These are phyloP conservation scores for Phylloscopus trochilus DNA, from an alignment of 2,113 vertebrate genomes.

Conservation along the genomic window DNA sequence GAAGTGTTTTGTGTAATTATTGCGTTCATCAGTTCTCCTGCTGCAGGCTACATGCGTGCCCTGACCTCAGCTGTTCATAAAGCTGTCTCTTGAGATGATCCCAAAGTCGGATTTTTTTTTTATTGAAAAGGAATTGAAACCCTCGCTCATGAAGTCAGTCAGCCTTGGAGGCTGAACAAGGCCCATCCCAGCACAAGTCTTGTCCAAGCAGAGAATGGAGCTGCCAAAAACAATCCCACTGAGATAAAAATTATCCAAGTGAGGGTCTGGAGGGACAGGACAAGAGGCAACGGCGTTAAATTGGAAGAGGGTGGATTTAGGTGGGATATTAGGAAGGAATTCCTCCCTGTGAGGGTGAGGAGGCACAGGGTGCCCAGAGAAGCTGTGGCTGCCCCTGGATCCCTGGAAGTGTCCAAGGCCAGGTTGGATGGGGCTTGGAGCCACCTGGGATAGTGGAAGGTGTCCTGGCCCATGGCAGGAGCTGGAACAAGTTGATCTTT, in stretches of 20 bases:
- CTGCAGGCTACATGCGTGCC: rapidly evolving
- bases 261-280: neutral
- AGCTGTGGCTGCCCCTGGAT: neutral
- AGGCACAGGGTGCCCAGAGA: neutral
- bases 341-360: rapidly evolving
- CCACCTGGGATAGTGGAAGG: rapidly evolving
- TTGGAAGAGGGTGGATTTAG: neutral
- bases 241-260: neutral
- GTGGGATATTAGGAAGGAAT: neutral
- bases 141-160: too few species aligned
- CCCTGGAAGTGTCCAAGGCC: rapidly evolving
- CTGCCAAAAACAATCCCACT: neutral
- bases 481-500: neutral
- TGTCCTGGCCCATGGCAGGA: too few species aligned
- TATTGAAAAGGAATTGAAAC: neutral
- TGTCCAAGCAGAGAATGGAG: rapidly evolving
- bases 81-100: neutral
- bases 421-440: rapidly evolving
- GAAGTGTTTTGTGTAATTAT: neutral
- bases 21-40: neutral
- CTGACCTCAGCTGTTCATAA: neutral
- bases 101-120: rapidly evolving
- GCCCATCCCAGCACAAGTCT: neutral
- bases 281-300: neutral
- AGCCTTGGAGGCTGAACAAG: neutral